phyloP scores from a whole-genome alignment of 1,140 invertebrate species.

The Copidosoma floridanum region DNA sequence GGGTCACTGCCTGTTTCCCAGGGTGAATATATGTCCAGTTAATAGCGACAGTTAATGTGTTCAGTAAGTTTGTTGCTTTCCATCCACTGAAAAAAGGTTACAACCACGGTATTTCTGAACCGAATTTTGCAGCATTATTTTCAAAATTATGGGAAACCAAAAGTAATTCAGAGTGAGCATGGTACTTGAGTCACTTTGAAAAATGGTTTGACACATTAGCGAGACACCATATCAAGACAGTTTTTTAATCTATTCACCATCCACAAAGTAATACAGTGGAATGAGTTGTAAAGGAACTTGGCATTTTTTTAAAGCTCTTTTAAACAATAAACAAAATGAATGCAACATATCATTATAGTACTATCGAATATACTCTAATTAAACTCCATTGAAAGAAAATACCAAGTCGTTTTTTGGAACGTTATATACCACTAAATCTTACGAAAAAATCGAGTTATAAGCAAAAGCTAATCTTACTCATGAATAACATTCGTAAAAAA shows the following conservation, averaged over 20 bases:
- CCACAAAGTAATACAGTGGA: conserved; percentile 24
- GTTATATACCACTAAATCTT: no score
- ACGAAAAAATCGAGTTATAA: no score
- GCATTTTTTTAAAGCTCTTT: conserved; percentile 10
- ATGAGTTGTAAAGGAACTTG: conserved; percentile 9
- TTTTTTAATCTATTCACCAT: conserved; percentile 15
- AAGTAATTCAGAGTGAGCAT: conserved; percentile 4
- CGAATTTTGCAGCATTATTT: conserved; percentile 24
- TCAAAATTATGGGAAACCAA: conserved; percentile 13
- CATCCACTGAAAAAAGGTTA: conserved; percentile 42
- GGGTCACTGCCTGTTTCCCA: conserved; percentile 40
- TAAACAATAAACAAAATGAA: not conserved
- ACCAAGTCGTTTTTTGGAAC: no score
- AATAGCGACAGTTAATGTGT: conserved; percentile 45
- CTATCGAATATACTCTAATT: no score
- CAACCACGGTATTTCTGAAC: conserved; percentile 14
- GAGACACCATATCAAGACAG: not conserved
- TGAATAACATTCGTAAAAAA: no score
- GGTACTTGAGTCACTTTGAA: not conserved
- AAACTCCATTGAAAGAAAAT: no score
- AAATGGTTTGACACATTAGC: conserved; percentile 12
- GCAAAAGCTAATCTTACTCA: no score
- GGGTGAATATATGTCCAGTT: conserved; percentile 48
- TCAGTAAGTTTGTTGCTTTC: conserved; percentile 49
- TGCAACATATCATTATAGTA: no score